Percentiles rank a stretch among this genome's conserved stretches.
phyloP scores from a whole-genome alignment of 1,140 invertebrate species.

The Camponotus pennsylvanicus region DNA sequence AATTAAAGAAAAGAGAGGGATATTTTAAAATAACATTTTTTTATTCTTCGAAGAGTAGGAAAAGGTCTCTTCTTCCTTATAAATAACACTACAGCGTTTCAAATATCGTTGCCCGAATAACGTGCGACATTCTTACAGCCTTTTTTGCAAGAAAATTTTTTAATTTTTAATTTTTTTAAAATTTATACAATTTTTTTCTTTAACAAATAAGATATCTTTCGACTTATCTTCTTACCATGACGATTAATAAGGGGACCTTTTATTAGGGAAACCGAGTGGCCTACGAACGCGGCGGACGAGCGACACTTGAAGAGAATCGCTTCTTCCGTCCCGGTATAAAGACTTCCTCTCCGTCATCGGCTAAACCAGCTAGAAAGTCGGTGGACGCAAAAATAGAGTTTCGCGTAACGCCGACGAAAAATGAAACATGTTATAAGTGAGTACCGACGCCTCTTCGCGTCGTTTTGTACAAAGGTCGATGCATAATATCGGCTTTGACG shows the following conservation, averaged over 20 bases:
- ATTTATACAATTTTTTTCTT: neutral
- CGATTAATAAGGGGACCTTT: constrained; percentile 60
- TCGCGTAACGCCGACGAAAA: constrained; percentile 76
- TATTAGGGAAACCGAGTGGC: neutral
- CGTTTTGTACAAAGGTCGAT: constrained; percentile 56
- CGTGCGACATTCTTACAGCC: neutral
- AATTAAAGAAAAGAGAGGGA: neutral
- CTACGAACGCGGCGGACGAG: constrained; percentile 63
- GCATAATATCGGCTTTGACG: constrained; percentile 37
- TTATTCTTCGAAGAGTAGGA: neutral
- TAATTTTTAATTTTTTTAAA: neutral
- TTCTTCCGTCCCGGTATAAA: constrained; percentile 81
- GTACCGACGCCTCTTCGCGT: constrained; percentile 35
- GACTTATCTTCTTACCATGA: constrained; percentile 76
- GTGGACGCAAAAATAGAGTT: constrained; percentile 79
- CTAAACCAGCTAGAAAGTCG: constrained; percentile 83
- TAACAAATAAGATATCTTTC: neutral
- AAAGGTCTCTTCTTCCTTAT: constrained; percentile 4
- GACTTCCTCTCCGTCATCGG: constrained; percentile 69
- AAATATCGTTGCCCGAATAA: neutral
- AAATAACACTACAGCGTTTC: neutral
- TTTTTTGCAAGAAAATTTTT: neutral
- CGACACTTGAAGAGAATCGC: constrained; percentile 78
- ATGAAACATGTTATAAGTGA: constrained; percentile 85
- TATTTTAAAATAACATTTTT: neutral